These are phyloP conservation scores for Drosophila kambysellisi DNA, from an alignment of 2,888 invertebrate genomes.

Conservation along the genomic window DNA sequence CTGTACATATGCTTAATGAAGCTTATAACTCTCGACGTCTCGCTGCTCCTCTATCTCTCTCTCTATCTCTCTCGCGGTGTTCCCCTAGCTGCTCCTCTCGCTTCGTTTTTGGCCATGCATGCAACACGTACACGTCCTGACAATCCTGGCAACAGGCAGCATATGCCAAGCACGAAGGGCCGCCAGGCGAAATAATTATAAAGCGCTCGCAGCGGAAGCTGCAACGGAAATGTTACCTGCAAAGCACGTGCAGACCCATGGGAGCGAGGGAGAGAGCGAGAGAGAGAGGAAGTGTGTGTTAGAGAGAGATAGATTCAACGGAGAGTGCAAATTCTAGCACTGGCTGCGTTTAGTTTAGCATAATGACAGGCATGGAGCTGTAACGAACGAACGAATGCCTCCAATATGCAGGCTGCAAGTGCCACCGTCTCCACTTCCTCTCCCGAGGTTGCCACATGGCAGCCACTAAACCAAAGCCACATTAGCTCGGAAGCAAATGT, in stretches of 20 bases:
- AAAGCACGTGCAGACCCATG: slow-evolving; percentile 65
- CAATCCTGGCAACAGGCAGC: slow-evolving; percentile 79
- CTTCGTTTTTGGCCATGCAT: slow-evolving; percentile 41
- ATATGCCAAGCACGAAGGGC: slow-evolving; percentile 76
- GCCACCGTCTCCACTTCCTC: slow-evolving; percentile 5
- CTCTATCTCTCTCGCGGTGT: slow-evolving; percentile 4
- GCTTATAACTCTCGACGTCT: slow-evolving; percentile 80
- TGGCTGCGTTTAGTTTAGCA: slow-evolving; percentile 80
- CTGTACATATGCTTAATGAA: slow-evolving; percentile 83
- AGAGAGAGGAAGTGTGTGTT: not conserved
- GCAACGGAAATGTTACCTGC: slow-evolving; percentile 80
- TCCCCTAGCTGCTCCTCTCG: not conserved
- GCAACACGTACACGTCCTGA: slow-evolving; percentile 75
- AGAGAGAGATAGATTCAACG: slow-evolving; percentile 34
- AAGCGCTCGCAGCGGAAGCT: slow-evolving; percentile 80
- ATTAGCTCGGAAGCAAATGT: slow-evolving; percentile 79
- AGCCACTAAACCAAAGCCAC: slow-evolving; percentile 78
- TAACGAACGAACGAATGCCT: slow-evolving; percentile 47
- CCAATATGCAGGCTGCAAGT: slow-evolving; percentile 29
- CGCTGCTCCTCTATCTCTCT: slow-evolving; percentile 30
- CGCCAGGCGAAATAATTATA: slow-evolving; percentile 81
- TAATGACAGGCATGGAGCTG: slow-evolving; percentile 73
- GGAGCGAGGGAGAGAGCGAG: not conserved
- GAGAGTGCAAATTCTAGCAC: slow-evolving; percentile 77
- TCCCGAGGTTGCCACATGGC: slow-evolving; percentile 51